phyloP scores from a whole-genome alignment of 1,140 invertebrate genomes.

The Drosophila setifemur region DNA sequence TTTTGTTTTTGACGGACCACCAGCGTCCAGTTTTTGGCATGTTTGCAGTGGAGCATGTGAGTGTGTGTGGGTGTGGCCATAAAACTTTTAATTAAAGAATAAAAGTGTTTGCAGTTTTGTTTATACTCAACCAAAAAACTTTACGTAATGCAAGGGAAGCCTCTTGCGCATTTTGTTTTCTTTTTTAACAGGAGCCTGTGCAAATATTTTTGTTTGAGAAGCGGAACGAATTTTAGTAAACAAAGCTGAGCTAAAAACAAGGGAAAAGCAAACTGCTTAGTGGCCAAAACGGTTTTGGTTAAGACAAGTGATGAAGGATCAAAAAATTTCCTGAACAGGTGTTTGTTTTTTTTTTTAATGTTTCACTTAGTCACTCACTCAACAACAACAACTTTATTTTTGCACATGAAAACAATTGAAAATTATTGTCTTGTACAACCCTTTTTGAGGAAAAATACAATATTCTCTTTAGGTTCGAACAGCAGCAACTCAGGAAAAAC shows the following conservation, averaged over 20 bases:
- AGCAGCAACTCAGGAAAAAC: conserved; percentile 1
- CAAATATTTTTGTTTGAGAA: conserved; percentile 53
- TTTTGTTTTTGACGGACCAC: conserved; percentile 46
- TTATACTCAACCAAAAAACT: conserved; percentile 37
- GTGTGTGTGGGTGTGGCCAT: conserved; percentile 16
- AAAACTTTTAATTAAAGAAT: conserved; percentile 64
- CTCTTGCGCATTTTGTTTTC: neutral
- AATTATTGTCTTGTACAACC: conserved; percentile 42
- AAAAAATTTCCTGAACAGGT: too few relatives aligned
- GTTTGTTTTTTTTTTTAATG: neutral
- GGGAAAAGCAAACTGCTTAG: conserved; percentile 10
- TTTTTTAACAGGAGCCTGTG: conserved; percentile 58
- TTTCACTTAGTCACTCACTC: neutral
- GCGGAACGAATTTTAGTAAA: conserved; percentile 22
- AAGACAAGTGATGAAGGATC: neutral
- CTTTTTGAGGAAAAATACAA: conserved; percentile 38
- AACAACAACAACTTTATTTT: neutral
- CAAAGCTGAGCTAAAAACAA: conserved; percentile 31
- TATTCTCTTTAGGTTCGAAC: conserved; percentile 10
- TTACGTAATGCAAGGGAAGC: conserved; percentile 3
- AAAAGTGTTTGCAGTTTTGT: conserved; percentile 52
- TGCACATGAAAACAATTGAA: conserved; percentile 35
- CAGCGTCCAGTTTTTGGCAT: conserved; percentile 50
- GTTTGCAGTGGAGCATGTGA: conserved; percentile 8
- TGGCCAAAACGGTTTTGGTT: conserved; percentile 8